A percentile compares a stretch with the other conserved stretches of the same genome.
Conservation (phyloP, 2,113 vertebrate genomes). For the Ictalurus punctatus region DNA sequence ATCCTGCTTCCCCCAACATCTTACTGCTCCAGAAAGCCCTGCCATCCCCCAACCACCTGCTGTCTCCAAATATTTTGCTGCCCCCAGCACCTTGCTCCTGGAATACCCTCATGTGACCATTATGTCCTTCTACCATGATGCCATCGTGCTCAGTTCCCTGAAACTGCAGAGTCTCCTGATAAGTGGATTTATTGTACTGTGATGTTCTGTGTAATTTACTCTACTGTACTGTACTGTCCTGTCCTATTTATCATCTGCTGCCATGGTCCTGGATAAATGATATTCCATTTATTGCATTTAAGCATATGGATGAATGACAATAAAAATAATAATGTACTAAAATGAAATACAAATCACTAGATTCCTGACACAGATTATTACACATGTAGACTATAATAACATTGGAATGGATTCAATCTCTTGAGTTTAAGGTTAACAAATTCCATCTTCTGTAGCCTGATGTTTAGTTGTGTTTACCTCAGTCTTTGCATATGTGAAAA, state of each 20-base stretch:
- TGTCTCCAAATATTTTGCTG: background rate
- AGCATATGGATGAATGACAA: background rate
- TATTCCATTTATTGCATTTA: background rate
- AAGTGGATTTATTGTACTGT: background rate
- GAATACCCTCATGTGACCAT: background rate
- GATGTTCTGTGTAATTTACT: background rate
- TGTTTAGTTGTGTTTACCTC: background rate
- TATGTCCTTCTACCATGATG: background rate
- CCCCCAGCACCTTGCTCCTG: background rate
- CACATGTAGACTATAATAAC: background rate
- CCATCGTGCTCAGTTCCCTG: no score
- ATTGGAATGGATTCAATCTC: background rate
- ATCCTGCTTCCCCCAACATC: background rate
- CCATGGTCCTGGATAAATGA: background rate
- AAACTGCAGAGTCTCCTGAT: background rate
- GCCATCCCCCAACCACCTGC: constrained; percentile 8
- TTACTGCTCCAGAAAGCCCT: background rate
- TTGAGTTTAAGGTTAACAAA: background rate
- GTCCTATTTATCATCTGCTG: background rate
- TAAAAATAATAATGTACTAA: background rate
- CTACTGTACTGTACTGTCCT: background rate
- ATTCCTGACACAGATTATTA: background rate
- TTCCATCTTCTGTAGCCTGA: background rate
- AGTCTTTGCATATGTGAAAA: constrained; percentile 38
- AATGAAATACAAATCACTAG: background rate